Conservation (phyloP, 2,113 vertebrate genomes). For the Odontesthes bonariensis region DNA sequence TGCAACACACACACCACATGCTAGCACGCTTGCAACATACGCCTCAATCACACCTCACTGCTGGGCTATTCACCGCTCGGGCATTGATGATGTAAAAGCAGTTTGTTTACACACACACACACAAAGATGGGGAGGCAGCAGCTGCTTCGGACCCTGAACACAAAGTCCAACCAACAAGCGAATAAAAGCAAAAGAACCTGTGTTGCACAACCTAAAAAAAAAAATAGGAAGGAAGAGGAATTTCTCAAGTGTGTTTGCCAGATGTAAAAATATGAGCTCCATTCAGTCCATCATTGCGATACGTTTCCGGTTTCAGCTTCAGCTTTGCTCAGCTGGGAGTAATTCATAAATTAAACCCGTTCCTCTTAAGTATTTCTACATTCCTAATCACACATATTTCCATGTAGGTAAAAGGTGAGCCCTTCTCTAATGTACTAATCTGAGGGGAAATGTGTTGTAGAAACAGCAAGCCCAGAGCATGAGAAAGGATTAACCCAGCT, state of each 20-base stretch:
- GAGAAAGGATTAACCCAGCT: constrained; percentile 46
- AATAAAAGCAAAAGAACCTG: constrained; percentile 6
- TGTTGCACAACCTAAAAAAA: constrained; percentile 53
- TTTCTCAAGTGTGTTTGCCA: constrained; percentile 57
- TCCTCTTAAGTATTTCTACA: constrained; percentile 4
- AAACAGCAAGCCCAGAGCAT: too few relatives aligned
- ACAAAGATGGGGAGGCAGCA: constrained; percentile 26
- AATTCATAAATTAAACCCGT: constrained; percentile 28
- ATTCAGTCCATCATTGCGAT: constrained; percentile 7
- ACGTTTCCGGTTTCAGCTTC: constrained; percentile 12
- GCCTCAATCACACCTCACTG: constrained; percentile 50
- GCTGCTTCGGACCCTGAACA: constrained; percentile 44
- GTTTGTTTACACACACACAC: constrained; percentile 53
- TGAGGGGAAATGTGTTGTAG: neutral
- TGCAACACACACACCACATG: constrained; percentile 30
- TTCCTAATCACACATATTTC: neutral
- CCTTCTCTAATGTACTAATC: neutral
- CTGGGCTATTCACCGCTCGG: constrained; percentile 53
- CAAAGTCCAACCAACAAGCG: constrained; percentile 44
- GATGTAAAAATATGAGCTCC: constrained; percentile 37
- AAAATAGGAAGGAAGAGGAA: constrained; percentile 4
- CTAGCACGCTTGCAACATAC: constrained; percentile 48
- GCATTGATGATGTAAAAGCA: constrained; percentile 67
- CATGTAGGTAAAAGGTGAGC: constrained; percentile 41
- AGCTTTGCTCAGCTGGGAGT: constrained; percentile 32